Percentiles rank a stretch among this genome's conserved stretches.
phyloP scores from a whole-genome alignment of 92 coral and sea anemone genomes.

The Desmophyllum pertusum region DNA sequence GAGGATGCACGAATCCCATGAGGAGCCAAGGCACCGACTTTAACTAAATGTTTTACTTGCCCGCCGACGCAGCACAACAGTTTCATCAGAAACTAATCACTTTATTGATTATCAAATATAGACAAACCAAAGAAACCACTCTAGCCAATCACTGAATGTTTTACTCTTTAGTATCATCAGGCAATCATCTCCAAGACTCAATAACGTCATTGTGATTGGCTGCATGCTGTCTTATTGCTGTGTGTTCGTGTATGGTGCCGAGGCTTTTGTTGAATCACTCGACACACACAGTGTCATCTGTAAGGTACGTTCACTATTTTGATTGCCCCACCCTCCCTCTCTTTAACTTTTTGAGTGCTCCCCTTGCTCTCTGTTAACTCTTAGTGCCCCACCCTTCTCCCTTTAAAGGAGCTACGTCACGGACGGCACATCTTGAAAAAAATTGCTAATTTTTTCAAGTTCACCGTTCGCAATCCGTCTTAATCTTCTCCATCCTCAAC shows the following conservation, averaged over 20 bases:
- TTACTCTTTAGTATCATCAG: constrained; percentile 45
- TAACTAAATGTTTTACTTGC: no score
- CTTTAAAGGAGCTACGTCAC: no score
- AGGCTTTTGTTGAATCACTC: constrained; percentile 53
- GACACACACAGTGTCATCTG: constrained; percentile 5
- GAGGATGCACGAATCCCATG: no score
- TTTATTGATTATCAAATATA: no score
- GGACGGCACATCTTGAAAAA: no score
- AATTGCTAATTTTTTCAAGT: no score
- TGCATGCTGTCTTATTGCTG: constrained; percentile 61
- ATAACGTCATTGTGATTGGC: constrained; percentile 72
- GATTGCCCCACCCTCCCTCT: neutral
- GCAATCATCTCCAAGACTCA: constrained; percentile 77
- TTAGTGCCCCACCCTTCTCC: no score
- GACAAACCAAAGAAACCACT: neutral
- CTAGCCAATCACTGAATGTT: neutral
- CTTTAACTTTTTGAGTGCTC: neutral
- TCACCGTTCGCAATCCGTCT: no score
- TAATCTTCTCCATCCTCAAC: no score
- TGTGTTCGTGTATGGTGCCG: constrained; percentile 65
- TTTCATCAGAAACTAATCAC: no score
- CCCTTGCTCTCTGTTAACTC: neutral
- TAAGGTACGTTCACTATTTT: neutral
- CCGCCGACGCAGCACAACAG: no score
- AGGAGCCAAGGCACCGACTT: no score